These are phyloP conservation scores for Acyrthosiphon pisum DNA, from an alignment of 1,140 invertebrate genomes.

Conservation along the genomic window DNA sequence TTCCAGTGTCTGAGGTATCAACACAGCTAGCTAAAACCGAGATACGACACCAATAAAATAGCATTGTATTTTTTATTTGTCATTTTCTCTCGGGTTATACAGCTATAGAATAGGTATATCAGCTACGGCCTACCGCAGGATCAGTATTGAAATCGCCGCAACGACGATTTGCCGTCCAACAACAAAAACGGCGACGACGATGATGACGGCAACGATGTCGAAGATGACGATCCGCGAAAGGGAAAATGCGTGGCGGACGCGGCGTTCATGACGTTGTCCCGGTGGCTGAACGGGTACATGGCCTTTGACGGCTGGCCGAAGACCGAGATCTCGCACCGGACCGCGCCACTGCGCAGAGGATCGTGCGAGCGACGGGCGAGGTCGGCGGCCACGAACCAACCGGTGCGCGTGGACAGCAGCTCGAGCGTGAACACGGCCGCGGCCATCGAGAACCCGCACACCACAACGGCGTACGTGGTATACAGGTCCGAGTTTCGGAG, in stretches of 20 bases:
- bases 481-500: constrained; percentile 72
- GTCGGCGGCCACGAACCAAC: constrained; percentile 5
- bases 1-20: too few species aligned
- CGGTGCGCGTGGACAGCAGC: constrained; percentile 63
- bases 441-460: constrained; percentile 70
- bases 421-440: constrained; percentile 72
- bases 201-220: neutral
- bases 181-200: neutral
- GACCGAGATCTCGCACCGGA: constrained; percentile 23
- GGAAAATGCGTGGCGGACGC: neutral
- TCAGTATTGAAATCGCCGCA: neutral
- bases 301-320: constrained; percentile 23
- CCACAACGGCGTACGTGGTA: constrained; percentile 75
- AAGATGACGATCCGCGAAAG: neutral
- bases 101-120: too few species aligned
- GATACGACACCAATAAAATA: too few species aligned
- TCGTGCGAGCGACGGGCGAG: neutral
- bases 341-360: neutral
- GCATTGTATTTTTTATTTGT: too few species aligned
- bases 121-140: too few species aligned
- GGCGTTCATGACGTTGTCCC: constrained; percentile 22
- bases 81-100: too few species aligned
- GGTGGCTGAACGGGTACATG: constrained; percentile 49
- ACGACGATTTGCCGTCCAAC: neutral
- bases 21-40: too few species aligned